phyloP scores from a whole-genome alignment of 2,113 vertebrate species.

The Eurypyga helias region DNA sequence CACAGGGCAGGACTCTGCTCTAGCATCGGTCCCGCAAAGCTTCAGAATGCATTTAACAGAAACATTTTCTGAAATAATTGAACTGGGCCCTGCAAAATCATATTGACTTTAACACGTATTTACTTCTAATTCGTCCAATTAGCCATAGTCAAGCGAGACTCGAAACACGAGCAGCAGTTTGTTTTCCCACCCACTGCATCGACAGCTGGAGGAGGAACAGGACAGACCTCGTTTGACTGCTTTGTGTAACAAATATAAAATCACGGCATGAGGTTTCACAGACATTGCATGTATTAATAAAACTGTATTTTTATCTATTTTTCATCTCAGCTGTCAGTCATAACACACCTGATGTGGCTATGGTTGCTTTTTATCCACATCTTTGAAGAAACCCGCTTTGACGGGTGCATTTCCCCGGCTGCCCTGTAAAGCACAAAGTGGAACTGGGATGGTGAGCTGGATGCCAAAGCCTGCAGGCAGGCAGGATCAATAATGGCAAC shows the following conservation, averaged over 20 bases:
- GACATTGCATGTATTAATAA: background rate
- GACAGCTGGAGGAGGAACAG: background rate
- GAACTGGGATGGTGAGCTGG: background rate
- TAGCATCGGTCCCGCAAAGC: background rate
- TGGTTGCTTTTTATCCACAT: background rate
- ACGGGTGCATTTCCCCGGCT: accelerated
- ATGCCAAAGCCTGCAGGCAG: background rate
- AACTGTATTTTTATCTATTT: background rate
- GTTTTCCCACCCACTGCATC: background rate
- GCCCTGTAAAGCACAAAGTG: background rate
- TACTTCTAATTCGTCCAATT: background rate
- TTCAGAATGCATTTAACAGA: background rate
- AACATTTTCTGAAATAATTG: background rate
- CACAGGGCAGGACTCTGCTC: background rate
- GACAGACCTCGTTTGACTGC: background rate
- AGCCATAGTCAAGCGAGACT: background rate
- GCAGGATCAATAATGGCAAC: background rate
- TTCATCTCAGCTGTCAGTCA: background rate
- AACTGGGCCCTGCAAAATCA: background rate
- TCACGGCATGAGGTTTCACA: background rate
- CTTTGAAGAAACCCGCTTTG: background rate
- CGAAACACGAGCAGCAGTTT: background rate
- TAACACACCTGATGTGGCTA: background rate
- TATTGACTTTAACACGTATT: background rate
- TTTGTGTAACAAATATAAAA: background rate